These are phyloP conservation scores for Gambelia wislizenii DNA, from an alignment of 2,797 vertebrate species.

Conservation along the genomic window DNA sequence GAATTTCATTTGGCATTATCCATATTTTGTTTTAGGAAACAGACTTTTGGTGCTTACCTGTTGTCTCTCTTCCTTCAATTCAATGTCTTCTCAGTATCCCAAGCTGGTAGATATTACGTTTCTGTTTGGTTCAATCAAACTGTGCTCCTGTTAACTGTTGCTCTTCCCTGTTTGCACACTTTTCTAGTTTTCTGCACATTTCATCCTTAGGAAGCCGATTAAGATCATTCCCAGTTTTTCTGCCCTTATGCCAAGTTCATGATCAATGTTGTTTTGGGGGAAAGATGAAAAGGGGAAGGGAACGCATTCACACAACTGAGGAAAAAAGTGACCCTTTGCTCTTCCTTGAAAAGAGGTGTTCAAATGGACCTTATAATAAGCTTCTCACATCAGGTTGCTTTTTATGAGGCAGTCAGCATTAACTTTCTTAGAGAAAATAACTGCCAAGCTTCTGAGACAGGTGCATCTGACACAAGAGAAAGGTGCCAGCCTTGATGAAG, in stretches of 20 bases:
- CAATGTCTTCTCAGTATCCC: not conserved
- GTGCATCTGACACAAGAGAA: conserved; percentile 3
- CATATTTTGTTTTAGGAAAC: not conserved
- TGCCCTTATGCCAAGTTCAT: not conserved
- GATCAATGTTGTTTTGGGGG: not conserved
- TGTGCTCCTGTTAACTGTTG: fast-evolving
- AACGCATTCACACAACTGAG: conserved; percentile 5
- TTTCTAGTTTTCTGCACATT: not conserved
- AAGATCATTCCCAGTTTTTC: not conserved
- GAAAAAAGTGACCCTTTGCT: not conserved
- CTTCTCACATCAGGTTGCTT: not conserved
- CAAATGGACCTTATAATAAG: not conserved
- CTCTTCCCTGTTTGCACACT: not conserved
- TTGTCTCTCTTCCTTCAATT: not conserved
- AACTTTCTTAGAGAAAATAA: not conserved
- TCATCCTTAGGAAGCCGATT: not conserved
- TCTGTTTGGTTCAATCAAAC: not conserved
- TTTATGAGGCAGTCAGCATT: conserved; percentile 1
- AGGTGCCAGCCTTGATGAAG: conserved; percentile 22
- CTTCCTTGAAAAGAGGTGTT: not conserved
- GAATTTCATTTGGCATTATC: not conserved
- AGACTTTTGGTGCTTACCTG: conserved; percentile 49
- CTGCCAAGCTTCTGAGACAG: conserved; percentile 10
- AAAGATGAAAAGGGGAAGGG: no score
- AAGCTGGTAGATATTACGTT: conserved; percentile 8